Evolutionary conservation across 2,113 vertebrate species (phyloP).

Genomic region (Puma concolor): DNA sequence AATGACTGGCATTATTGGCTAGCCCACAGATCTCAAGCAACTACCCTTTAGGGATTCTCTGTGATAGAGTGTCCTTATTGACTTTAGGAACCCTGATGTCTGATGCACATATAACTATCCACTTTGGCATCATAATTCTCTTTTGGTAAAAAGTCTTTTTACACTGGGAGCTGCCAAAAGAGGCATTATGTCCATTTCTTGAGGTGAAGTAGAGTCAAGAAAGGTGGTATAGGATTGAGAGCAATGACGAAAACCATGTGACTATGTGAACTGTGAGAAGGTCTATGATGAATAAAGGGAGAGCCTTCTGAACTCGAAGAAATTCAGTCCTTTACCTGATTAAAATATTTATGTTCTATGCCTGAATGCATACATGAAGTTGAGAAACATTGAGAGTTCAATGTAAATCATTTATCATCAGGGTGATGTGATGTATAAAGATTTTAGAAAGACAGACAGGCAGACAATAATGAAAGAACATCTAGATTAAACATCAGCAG

Average conservation of each 20-base stretch:
- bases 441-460: conserved; percentile 62
- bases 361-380: conserved; percentile 22
- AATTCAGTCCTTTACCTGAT: conserved; percentile 47
- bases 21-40: conserved; percentile 32
- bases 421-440: conserved; percentile 2
- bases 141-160: conserved; percentile 49
- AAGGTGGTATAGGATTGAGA: background rate
- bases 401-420: conserved; percentile 57
- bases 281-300: conserved; percentile 53
- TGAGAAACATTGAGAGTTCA: conserved; percentile 27
- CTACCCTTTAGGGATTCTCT: conserved; percentile 44
- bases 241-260: conserved; percentile 38
- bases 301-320: conserved; percentile 47
- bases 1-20: conserved; percentile 60
- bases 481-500: conserved; percentile 60
- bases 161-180: background rate
- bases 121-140: conserved; percentile 65
- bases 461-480: conserved; percentile 45
- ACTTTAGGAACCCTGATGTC: conserved; percentile 49
- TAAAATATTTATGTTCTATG: conserved; percentile 53
- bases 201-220: background rate
- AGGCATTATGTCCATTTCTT: background rate
- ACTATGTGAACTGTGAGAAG: conserved; percentile 72
- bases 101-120: conserved; percentile 61
- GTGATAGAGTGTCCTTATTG: conserved; percentile 41